These are phyloP conservation scores for Metalampra italica DNA, from an alignment of 2,888 invertebrate genomes.

Conservation along the genomic window DNA sequence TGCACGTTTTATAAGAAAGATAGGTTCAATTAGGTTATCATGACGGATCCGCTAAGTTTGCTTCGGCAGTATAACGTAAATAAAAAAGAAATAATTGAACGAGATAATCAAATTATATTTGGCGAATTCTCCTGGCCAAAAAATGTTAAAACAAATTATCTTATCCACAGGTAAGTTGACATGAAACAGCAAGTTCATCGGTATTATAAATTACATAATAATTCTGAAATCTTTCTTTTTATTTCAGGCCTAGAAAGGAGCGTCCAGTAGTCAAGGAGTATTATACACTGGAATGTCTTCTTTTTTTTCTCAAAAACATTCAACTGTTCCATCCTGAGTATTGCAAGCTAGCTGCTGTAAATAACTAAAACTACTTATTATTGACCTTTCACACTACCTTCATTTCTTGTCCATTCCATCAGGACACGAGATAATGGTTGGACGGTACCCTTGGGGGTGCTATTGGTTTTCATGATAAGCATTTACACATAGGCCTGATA, in stretches of 20 bases:
- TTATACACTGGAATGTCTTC: constrained; percentile 96
- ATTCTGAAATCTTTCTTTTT: too few species aligned
- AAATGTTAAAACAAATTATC: constrained; percentile 98
- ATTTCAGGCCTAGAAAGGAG: constrained; percentile 91
- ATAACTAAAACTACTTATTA: constrained; percentile 40
- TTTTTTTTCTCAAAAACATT: constrained; percentile 96
- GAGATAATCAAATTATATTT: constrained; percentile 97
- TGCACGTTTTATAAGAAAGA: constrained; percentile 6
- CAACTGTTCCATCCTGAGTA: constrained; percentile 96
- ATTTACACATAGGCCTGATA: too few species aligned
- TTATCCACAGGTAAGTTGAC: constrained; percentile 94
- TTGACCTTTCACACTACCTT: too few species aligned
- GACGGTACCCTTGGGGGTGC: too few species aligned
- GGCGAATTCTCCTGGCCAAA: constrained; percentile 99
- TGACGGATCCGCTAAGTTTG: constrained; percentile 98
- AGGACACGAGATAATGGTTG: too few species aligned
- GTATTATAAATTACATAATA: too few species aligned
- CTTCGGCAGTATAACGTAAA: constrained; percentile 97
- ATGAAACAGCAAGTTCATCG: background rate
- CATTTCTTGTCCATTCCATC: too few species aligned
- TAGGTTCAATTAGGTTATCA: constrained; percentile 54
- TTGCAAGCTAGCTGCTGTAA: constrained; percentile 97
- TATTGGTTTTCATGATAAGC: too few species aligned
- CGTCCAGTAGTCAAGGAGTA: constrained; percentile 96
- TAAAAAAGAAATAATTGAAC: constrained; percentile 97